A percentile compares a stretch with the other conserved stretches of the same genome.
Evolutionary conservation across 2,113 vertebrate genomes (phyloP).

Genomic region (Cranoglanis bouderius): DNA sequence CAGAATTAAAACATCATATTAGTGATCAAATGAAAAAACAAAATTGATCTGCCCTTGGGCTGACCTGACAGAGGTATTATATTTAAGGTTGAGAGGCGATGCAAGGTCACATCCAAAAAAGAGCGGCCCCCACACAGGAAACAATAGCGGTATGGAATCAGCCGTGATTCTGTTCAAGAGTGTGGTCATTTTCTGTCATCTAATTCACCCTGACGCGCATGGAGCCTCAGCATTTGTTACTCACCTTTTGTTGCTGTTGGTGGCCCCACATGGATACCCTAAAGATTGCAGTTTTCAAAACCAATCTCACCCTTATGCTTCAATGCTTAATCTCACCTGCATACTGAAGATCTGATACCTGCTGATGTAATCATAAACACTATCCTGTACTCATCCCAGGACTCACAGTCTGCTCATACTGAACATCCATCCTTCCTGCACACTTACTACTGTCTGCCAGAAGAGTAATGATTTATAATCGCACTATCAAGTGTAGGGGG

Average conservation of each 20-base stretch:
- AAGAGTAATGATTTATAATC: not conserved
- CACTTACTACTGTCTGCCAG: too few relatives aligned
- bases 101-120: not conserved
- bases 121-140: not conserved
- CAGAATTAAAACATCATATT: not conserved
- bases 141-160: not conserved
- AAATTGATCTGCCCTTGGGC: not conserved
- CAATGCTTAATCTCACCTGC: not conserved
- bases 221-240: not conserved
- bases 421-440: not conserved
- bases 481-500: not conserved
- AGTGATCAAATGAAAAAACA: not conserved
- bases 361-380: not conserved
- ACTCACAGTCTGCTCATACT: not conserved
- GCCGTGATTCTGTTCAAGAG: not conserved
- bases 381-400: not conserved
- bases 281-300: not conserved
- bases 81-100: not conserved
- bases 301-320: not conserved
- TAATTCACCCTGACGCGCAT: not conserved
- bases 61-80: not conserved
- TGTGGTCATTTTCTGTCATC: not conserved
- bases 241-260: not conserved
- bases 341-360: not conserved
- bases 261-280: not conserved